These are phyloP conservation scores for Petrophora chlorosata DNA, from an alignment of 2,888 invertebrate species.

Conservation along the genomic window DNA sequence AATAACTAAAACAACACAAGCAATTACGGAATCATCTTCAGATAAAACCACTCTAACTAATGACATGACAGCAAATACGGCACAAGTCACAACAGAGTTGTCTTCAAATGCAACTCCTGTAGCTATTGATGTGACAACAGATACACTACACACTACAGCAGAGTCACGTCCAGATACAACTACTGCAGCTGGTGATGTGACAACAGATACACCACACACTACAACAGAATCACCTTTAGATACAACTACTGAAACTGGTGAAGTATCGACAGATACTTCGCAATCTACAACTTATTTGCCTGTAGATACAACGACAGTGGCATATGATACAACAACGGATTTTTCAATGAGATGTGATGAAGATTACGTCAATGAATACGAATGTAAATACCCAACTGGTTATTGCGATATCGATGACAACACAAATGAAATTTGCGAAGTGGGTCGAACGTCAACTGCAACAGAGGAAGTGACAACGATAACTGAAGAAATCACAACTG, in stretches of 20 bases:
- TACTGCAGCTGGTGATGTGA: neutral
- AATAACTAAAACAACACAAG: neutral
- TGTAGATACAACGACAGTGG: neutral
- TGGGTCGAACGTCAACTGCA: neutral
- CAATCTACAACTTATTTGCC: neutral
- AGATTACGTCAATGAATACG: neutral
- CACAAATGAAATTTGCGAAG: neutral
- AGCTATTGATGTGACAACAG: neutral
- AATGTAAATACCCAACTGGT: too few relatives aligned
- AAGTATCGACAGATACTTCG: neutral
- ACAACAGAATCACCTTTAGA: neutral
- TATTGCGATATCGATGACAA: too few relatives aligned
- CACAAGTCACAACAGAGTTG: too few relatives aligned
- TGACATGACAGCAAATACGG: neutral
- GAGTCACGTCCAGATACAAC: neutral
- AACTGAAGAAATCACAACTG: neutral
- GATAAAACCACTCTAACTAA: too few relatives aligned
- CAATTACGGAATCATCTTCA: too few relatives aligned
- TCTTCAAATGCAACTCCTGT: too few relatives aligned
- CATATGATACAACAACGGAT: neutral
- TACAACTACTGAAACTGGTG: neutral
- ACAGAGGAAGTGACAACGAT: neutral
- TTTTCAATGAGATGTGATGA: neutral
- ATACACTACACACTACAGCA: neutral
- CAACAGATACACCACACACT: neutral